Evolutionary conservation across 2,113 vertebrate genomes (phyloP).

Genomic region (Brachypteracias leptosomus): DNA sequence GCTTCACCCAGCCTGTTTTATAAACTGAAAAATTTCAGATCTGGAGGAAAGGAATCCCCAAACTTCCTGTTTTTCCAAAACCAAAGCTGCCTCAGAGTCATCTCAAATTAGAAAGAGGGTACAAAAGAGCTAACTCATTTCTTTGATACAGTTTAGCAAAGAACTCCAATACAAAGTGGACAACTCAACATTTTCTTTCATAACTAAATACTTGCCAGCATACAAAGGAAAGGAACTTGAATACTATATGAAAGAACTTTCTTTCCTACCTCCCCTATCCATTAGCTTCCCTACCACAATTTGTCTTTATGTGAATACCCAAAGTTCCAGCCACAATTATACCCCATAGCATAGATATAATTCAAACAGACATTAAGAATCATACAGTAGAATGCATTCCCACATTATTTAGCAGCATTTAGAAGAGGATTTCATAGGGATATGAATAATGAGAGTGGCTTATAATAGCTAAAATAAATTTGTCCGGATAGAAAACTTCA

Average conservation of each 20-base stretch:
- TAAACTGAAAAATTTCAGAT: neutral
- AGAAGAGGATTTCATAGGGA: neutral
- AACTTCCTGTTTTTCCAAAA: slow-evolving; percentile 12
- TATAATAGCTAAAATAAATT: slow-evolving; percentile 22
- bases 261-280: neutral
- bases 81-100: neutral
- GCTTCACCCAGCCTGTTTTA: neutral
- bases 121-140: slow-evolving; percentile 7
- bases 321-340: neutral
- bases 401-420: neutral
- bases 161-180: neutral
- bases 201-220: neutral
- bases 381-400: neutral
- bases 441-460: neutral
- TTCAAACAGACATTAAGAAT: neutral
- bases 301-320: neutral
- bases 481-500: neutral
- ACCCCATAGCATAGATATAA: neutral
- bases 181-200: slow-evolving; percentile 18
- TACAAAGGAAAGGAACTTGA: slow-evolving; percentile 2
- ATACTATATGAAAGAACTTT: neutral
- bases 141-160: slow-evolving; percentile 2
- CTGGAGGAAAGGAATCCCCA: slow-evolving; percentile 38
- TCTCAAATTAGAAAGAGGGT: slow-evolving; percentile 61
- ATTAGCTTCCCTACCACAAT: neutral